Percentiles rank a stretch among this genome's conserved stretches.
These are phyloP conservation scores for Dryoscopus gambensis DNA, from an alignment of 2,113 vertebrate species.

Conservation along the genomic window DNA sequence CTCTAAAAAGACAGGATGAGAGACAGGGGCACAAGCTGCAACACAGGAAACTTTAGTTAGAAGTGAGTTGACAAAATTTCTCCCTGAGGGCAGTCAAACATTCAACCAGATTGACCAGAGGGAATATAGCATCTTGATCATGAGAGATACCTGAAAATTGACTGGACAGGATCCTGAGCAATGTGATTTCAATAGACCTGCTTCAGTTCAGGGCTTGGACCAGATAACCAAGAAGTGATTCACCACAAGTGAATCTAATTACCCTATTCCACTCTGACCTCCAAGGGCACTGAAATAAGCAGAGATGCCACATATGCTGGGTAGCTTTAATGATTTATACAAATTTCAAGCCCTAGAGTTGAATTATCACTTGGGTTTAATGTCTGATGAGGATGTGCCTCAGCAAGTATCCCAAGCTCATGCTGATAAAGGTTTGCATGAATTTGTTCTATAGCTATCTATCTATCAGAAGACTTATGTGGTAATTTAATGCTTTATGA, in stretches of 20 bases:
- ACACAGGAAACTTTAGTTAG: neutral
- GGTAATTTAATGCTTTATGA: constrained; percentile 53
- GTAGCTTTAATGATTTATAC: neutral
- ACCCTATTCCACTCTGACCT: neutral
- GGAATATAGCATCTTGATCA: neutral
- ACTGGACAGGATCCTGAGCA: neutral
- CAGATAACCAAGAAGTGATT: neutral
- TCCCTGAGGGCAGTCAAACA: neutral
- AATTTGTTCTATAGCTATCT: neutral
- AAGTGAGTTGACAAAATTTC: neutral
- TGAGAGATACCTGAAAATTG: neutral
- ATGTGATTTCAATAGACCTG: neutral
- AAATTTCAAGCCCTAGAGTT: neutral
- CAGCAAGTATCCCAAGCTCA: neutral
- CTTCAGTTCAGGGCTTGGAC: neutral
- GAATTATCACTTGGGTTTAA: neutral
- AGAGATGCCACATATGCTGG: neutral
- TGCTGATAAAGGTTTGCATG: neutral
- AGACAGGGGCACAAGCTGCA: neutral
- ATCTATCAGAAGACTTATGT: constrained; percentile 30
- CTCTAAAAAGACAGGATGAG: neutral
- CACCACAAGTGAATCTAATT: neutral
- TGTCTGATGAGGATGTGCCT: neutral
- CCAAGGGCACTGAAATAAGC: neutral
- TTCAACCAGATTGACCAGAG: neutral